These are phyloP conservation scores for Xenopus laevis DNA, from an alignment of 2,113 vertebrate genomes.

Conservation along the genomic window DNA sequence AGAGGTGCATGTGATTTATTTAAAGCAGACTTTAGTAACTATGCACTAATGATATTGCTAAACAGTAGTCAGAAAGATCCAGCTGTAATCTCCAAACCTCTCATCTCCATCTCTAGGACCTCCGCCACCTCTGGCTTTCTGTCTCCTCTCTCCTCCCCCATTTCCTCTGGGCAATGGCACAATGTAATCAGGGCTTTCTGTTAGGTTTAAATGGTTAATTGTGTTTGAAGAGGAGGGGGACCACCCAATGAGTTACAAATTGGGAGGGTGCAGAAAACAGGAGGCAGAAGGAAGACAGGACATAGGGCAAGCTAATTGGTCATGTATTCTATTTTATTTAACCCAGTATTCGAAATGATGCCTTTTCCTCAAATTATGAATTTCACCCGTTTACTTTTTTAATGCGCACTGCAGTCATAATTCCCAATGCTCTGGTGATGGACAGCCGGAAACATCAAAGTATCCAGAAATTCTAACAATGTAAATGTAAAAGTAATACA, in stretches of 20 bases:
- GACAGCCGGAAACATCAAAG: neutral
- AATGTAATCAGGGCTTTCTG: conserved; percentile 62
- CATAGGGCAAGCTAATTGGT: conserved; percentile 40
- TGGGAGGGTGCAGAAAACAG: conserved; percentile 56
- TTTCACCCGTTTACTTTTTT: neutral
- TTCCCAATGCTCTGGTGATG: neutral
- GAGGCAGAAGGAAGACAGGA: conserved; percentile 13
- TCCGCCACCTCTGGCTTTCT: conserved; percentile 11
- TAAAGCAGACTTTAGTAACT: neutral
- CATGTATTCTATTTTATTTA: conserved; percentile 19
- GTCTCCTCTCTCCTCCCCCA: conserved; percentile 55
- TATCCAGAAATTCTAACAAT: neutral
- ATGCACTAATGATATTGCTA: conserved; percentile 1
- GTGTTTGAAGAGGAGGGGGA: conserved; percentile 59
- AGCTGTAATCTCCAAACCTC: conserved; percentile 10
- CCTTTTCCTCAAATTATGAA: neutral
- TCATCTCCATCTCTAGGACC: conserved; percentile 46
- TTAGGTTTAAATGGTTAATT: conserved; percentile 81
- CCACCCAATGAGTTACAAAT: conserved; percentile 70
- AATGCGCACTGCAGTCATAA: neutral
- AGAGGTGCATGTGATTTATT: too few relatives aligned
- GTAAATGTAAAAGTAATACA: too few relatives aligned
- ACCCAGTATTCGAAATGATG: conserved; percentile 4
- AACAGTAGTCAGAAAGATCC: neutral
- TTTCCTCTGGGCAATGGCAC: conserved; percentile 54